Evolutionary conservation across 2,888 invertebrate genomes (phyloP), one percentile per base, ranked within the genome.

Genomic region (Conops quadrifasciatus): DNA sequence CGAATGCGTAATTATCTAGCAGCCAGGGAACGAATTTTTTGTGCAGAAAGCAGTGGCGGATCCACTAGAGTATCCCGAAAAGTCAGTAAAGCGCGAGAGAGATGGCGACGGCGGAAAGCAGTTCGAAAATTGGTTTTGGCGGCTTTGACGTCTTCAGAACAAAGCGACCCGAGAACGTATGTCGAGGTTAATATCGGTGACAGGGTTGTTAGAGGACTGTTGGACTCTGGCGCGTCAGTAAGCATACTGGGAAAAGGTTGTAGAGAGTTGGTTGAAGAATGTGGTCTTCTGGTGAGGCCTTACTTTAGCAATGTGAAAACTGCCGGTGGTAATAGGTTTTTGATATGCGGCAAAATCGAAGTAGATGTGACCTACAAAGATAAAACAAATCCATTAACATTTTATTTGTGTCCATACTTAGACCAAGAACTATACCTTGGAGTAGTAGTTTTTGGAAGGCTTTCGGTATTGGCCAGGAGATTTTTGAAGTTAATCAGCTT

Each of bases 211-310:
- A n/a, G n/a, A n/a, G n/a, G n/a, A n/a, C n/a, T n/a, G n/a, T n/a
- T n/a, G n/a, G n/a, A n/a, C n/a, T n/a, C n/a, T n/a, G 73, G 71
- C 7, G 73, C 68, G 0, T 47, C 59, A 9, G 24, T 71, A 0
- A 71, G 58, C 9, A 28, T 62, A 5, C n/a, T 71, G 1, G 64
- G 68, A 2, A 58, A 62, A 58, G 30, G 26, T 0, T 65, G 65
- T 2, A 0, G 28, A 2, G 19, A 67, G 0, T 4, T 70, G 1
- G 19, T 72, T 5, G 67, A 71, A n/a, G 47, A 36, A 1, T 47
- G 65, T 24, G 30, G 30, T 21, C 51, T 71, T 47, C 21, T 26
- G 11, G n/a, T 45, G 43, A 28, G 28, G 11, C 64, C 2, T 16
- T 53, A 1, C 24, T 63, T 24, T 21, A n/a, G 53, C n/a, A n/a